These are phyloP conservation scores for Thalpophila matura DNA, from an alignment of 2,888 invertebrate species.

Conservation along the genomic window DNA sequence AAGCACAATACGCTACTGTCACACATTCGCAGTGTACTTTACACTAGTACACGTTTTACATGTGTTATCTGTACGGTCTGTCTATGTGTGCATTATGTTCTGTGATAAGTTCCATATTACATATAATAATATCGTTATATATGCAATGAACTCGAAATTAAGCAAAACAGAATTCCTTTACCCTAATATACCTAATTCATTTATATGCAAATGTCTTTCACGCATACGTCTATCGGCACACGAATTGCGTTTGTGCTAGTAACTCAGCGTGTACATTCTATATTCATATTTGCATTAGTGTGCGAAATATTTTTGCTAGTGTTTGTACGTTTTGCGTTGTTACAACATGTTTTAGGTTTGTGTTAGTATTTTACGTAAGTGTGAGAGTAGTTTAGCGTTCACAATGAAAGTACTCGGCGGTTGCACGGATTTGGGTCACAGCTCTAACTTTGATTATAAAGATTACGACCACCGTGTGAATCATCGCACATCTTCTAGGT, in stretches of 20 bases:
- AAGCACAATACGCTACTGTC: conserved; percentile 82
- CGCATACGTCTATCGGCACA: conserved; percentile 63
- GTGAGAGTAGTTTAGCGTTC: conserved; percentile 83
- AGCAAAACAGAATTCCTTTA: conserved; percentile 65
- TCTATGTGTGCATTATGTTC: conserved; percentile 54
- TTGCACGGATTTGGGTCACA: conserved; percentile 90
- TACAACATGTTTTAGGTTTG: conserved; percentile 53
- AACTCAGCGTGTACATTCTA: conserved; percentile 59
- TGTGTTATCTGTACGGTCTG: conserved; percentile 50
- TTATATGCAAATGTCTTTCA: conserved; percentile 73
- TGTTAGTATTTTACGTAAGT: conserved; percentile 67
- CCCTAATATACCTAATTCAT: conserved; percentile 66
- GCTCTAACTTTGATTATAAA: conserved; percentile 89
- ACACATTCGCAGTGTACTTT: conserved; percentile 68
- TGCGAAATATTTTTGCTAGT: conserved; percentile 52
- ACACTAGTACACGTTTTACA: conserved; percentile 48
- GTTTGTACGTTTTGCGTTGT: conserved; percentile 59
- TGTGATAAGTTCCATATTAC: conserved; percentile 57
- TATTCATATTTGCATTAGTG: conserved; percentile 64
- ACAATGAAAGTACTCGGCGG: conserved; percentile 90
- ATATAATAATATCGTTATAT: conserved; percentile 57
- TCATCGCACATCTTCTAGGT: conserved; percentile 85
- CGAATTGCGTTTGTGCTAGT: conserved; percentile 63
- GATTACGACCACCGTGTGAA: conserved; percentile 88
- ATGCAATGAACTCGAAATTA: conserved; percentile 64